These are phyloP conservation scores for Gymnothorax javanicus DNA, from an alignment of 2,797 vertebrate species.

Conservation along the genomic window DNA sequence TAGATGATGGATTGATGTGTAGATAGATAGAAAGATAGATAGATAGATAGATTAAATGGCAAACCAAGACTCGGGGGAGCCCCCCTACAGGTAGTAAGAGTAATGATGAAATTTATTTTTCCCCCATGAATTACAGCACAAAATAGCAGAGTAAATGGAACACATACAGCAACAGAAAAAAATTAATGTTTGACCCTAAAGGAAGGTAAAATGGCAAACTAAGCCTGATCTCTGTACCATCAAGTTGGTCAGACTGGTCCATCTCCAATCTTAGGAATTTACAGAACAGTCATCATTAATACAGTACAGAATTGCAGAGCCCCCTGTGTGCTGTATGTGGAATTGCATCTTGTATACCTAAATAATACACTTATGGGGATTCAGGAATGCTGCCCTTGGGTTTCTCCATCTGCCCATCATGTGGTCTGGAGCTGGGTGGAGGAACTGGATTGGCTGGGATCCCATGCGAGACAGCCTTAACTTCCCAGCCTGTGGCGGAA, in stretches of 20 bases:
- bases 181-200: not conserved
- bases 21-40: no score
- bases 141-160: not conserved
- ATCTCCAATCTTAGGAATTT: constrained; percentile 56
- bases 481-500: constrained; percentile 51
- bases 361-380: not conserved
- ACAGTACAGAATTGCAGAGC: constrained; percentile 47
- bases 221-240: constrained; percentile 13
- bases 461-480: constrained; percentile 56
- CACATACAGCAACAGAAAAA: not conserved
- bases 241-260: constrained; percentile 58
- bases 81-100: no score
- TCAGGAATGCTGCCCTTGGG: not conserved
- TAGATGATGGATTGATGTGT: no score
- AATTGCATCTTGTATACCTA: not conserved
- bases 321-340: not conserved
- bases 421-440: not conserved
- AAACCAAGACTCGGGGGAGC: not conserved
- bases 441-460: constrained; percentile 26
- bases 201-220: not conserved
- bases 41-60: no score
- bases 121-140: not conserved
- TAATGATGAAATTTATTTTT: not conserved
- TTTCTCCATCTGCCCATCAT: not conserved
- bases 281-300: constrained; percentile 66